These are phyloP conservation scores for Allophyes oxyacanthae DNA, from an alignment of 2,888 invertebrate species.

Conservation along the genomic window DNA sequence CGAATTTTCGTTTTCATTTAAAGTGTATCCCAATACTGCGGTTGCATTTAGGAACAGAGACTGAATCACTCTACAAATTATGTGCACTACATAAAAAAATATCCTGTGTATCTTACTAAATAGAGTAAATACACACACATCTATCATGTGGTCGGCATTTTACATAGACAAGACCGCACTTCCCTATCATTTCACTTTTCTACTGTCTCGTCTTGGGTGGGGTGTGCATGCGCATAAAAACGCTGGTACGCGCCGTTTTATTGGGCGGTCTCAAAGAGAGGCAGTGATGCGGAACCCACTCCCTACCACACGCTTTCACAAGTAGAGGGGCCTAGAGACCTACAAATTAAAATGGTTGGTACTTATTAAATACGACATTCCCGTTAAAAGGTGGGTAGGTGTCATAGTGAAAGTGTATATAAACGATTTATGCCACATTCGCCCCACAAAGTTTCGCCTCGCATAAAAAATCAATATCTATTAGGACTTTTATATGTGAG, in stretches of 20 bases:
- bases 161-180: slow-evolving; percentile 24
- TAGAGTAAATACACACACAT: background rate
- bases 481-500: too few species aligned
- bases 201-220: slow-evolving; percentile 31
- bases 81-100: too few species aligned
- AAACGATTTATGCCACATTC: too few species aligned
- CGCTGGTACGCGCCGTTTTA: slow-evolving; percentile 28
- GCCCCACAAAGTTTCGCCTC: too few species aligned
- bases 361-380: slow-evolving; percentile 32
- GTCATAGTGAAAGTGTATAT: background rate
- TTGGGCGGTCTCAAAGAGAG: slow-evolving; percentile 45
- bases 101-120: too few species aligned
- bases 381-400: slow-evolving; percentile 19
- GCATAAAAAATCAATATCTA: too few species aligned
- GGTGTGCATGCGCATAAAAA: slow-evolving; percentile 45
- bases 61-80: too few species aligned
- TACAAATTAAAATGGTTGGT: slow-evolving; percentile 37
- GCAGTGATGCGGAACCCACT: slow-evolving; percentile 44
- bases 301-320: slow-evolving; percentile 44
- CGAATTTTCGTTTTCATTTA: too few species aligned
- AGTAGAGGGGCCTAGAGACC: slow-evolving; percentile 40
- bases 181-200: slow-evolving; percentile 34
- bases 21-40: too few species aligned
- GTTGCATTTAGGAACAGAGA: too few species aligned
- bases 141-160: slow-evolving; percentile 1